Percentiles rank a stretch among this genome's conserved stretches.
These are phyloP conservation scores for Calonectris borealis DNA, from an alignment of 2,113 vertebrate species.

Conservation along the genomic window DNA sequence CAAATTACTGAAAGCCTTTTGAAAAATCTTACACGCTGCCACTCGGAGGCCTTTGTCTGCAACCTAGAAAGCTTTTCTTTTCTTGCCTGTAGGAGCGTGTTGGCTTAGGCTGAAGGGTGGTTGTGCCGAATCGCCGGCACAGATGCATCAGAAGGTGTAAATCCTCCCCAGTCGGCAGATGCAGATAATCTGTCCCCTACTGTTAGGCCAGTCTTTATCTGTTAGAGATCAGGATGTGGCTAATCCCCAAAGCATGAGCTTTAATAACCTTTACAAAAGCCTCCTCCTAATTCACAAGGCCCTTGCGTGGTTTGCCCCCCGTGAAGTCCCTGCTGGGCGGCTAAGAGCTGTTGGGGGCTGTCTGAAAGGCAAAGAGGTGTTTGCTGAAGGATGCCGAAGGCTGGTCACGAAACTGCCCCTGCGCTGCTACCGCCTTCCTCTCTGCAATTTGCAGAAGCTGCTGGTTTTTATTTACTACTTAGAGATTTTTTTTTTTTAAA, in stretches of 20 bases:
- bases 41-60: neutral
- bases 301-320: neutral
- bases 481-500: neutral
- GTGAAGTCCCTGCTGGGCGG: neutral
- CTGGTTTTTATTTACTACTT: neutral
- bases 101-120: neutral
- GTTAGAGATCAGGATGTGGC: conserved; percentile 49
- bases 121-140: neutral
- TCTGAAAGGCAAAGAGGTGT: neutral
- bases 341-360: neutral
- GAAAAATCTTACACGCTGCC: neutral
- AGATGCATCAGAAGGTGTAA: conserved; percentile 59
- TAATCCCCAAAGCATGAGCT: conserved; percentile 52
- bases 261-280: conserved; percentile 53
- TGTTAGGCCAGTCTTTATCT: conserved; percentile 52
- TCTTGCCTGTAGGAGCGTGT: neutral
- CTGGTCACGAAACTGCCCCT: neutral
- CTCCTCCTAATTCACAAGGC: neutral
- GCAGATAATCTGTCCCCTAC: conserved; percentile 52
- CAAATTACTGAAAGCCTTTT: neutral
- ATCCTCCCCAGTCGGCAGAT: conserved; percentile 13
- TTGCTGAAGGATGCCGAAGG: neutral
- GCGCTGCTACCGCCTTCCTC: neutral
- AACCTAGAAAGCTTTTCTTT: neutral
- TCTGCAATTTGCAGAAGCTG: neutral